Conservation (phyloP, 2,113 vertebrate species). For the Engystomops pustulosus region DNA sequence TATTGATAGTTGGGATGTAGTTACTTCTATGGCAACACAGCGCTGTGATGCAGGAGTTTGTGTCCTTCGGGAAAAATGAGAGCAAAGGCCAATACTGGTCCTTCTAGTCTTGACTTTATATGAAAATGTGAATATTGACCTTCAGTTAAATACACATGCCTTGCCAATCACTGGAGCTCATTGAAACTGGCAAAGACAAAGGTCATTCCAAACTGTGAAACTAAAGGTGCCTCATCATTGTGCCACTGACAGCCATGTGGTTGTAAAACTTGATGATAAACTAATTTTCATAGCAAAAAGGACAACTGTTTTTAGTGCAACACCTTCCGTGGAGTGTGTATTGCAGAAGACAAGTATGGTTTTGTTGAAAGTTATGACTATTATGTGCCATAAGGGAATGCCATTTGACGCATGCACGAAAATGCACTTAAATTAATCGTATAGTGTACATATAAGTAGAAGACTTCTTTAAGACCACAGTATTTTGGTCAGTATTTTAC, state of each 20-base stretch:
- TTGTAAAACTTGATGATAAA: background rate
- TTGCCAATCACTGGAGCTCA: background rate
- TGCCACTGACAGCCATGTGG: background rate
- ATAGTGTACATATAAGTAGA: background rate
- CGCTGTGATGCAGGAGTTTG: slow-evolving; percentile 97
- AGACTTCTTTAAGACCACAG: background rate
- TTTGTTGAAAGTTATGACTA: background rate
- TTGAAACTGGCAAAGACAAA: background rate
- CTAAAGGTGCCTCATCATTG: slow-evolving; percentile 9
- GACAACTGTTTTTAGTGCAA: background rate
- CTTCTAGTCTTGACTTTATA: background rate
- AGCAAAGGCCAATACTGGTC: background rate
- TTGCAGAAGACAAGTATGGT: background rate
- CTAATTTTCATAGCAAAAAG: background rate
- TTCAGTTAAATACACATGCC: background rate
- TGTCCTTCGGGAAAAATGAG: slow-evolving; percentile 95
- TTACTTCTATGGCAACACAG: slow-evolving; percentile 97
- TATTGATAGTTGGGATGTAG: slow-evolving; percentile 98
- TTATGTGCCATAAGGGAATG: background rate
- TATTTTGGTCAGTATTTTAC: too few relatives aligned
- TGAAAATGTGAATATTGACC: slow-evolving; percentile 19
- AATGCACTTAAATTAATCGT: background rate
- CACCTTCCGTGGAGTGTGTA: background rate
- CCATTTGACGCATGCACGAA: background rate
- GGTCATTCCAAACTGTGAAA: background rate